phyloP scores from a whole-genome alignment of 2,888 invertebrate species.

The Drosophila mulleri region DNA sequence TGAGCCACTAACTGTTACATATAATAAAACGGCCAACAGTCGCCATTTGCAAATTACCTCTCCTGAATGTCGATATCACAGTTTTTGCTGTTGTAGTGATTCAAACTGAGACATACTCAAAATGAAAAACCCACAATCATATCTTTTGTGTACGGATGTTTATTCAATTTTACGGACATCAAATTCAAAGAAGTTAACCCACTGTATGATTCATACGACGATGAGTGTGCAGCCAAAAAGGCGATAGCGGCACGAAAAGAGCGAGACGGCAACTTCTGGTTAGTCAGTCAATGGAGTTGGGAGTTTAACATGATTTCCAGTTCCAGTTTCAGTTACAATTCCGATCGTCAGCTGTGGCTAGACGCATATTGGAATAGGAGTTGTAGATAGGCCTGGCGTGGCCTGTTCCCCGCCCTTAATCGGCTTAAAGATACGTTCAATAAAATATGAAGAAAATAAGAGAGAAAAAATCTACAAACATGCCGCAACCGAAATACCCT shows the following conservation, averaged over 20 bases:
- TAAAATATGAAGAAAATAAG: slow-evolving; percentile 18
- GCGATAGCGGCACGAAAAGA: slow-evolving; percentile 39
- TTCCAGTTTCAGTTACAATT: slow-evolving; percentile 9
- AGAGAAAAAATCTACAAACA: not conserved
- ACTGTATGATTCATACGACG: slow-evolving; percentile 47
- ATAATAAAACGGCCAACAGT: slow-evolving; percentile 38
- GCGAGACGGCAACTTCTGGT: slow-evolving; percentile 1
- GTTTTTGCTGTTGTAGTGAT: slow-evolving; percentile 28
- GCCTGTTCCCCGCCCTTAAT: slow-evolving; percentile 35
- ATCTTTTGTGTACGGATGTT: slow-evolving; percentile 48
- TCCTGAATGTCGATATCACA: not conserved
- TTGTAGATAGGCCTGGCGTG: not conserved
- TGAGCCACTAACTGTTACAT: slow-evolving; percentile 37
- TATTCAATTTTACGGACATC: slow-evolving; percentile 56
- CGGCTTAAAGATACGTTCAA: slow-evolving; percentile 47
- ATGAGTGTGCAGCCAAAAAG: slow-evolving; percentile 44
- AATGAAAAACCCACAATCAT: not conserved
- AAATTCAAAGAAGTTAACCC: slow-evolving; percentile 66
- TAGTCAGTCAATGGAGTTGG: slow-evolving; percentile 14
- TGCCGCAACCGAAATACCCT: slow-evolving; percentile 18
- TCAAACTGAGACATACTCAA: slow-evolving; percentile 11
- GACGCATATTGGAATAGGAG: not conserved
- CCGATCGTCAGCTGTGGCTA: slow-evolving; percentile 18
- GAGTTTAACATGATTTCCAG: slow-evolving; percentile 16
- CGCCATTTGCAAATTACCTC: slow-evolving; percentile 24